Evolutionary conservation across 1,140 invertebrate genomes (phyloP).

Genomic region (Akabosia matsudoensis): DNA sequence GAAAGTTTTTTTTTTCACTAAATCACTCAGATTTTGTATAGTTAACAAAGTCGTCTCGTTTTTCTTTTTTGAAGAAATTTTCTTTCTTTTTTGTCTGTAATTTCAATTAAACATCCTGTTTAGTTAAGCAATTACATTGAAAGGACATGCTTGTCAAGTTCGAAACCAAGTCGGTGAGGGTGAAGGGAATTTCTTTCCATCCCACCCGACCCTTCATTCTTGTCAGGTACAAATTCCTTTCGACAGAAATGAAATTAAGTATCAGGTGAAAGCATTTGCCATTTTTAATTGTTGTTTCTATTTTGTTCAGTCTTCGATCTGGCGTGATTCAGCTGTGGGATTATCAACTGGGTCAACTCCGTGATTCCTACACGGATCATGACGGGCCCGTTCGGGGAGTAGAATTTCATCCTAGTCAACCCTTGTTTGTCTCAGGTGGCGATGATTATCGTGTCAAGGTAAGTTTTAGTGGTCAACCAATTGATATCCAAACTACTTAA

Average conservation of each 20-base stretch:
- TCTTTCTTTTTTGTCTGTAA: too few relatives aligned
- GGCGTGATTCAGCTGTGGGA: constrained; percentile 99
- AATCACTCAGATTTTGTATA: too few relatives aligned
- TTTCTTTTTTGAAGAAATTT: too few relatives aligned
- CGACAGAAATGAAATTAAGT: background rate
- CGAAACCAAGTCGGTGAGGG: constrained; percentile 96
- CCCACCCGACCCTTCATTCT: constrained; percentile 97
- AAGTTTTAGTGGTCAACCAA: constrained; percentile 32
- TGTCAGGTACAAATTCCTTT: constrained; percentile 58
- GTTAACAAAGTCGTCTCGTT: too few relatives aligned
- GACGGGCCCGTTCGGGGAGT: constrained; percentile 98
- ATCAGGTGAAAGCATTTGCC: background rate
- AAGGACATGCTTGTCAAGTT: constrained; percentile 92
- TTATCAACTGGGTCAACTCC: constrained; percentile 96
- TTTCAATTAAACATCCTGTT: background rate
- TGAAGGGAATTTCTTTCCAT: constrained; percentile 97
- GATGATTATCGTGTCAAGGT: constrained; percentile 99
- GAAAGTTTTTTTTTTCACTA: too few relatives aligned
- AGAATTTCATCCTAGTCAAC: constrained; percentile 96
- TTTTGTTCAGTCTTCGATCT: constrained; percentile 87
- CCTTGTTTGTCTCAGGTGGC: constrained; percentile 97
- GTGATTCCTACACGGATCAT: constrained; percentile 99
- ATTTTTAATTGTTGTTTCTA: background rate
- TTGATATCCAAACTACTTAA: background rate
- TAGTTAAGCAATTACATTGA: background rate